Evolutionary conservation across 2,113 vertebrate species (phyloP).

Genomic region (Melozone crissalis): DNA sequence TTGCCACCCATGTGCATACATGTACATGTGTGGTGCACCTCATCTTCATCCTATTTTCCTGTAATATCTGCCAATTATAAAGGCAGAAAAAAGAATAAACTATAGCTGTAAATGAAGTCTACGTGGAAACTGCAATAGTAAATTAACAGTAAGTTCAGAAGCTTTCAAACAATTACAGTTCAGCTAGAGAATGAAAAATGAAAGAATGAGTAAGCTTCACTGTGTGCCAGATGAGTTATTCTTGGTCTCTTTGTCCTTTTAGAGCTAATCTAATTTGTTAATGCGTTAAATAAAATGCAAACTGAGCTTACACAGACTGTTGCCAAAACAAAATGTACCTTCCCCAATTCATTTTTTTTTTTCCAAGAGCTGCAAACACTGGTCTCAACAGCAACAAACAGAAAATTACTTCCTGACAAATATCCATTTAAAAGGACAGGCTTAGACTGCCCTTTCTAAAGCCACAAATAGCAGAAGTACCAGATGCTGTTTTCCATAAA

Average conservation of each 20-base stretch:
- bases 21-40: rapidly evolving
- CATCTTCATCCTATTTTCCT: background rate
- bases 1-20: rapidly evolving
- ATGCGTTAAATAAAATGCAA: background rate
- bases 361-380: background rate
- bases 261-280: background rate
- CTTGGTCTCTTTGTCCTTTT: background rate
- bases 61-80: background rate
- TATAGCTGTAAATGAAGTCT: background rate
- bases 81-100: background rate
- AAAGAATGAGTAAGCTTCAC: background rate
- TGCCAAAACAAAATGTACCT: background rate
- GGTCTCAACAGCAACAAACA: background rate
- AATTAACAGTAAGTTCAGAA: background rate
- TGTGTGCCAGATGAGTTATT: background rate
- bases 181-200: background rate
- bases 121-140: background rate
- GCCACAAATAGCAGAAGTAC: background rate
- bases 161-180: background rate
- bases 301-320: background rate
- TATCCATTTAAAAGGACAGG: background rate
- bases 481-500: background rate
- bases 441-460: background rate
- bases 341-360: background rate
- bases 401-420: background rate